These are phyloP conservation scores for Ptyas mucosa DNA, from an alignment of 2,113 vertebrate species.

Conservation along the genomic window DNA sequence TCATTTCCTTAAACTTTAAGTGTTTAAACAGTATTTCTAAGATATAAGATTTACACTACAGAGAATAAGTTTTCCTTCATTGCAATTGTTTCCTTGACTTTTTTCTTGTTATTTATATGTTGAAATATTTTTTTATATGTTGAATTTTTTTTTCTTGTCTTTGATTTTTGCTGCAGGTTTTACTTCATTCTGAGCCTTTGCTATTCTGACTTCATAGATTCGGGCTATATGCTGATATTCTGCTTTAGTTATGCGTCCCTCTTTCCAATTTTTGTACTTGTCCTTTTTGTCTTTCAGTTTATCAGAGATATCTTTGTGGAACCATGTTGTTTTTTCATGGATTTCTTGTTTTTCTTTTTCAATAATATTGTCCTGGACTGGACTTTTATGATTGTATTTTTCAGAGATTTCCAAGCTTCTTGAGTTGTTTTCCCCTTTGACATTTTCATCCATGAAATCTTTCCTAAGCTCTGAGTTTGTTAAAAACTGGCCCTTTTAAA, in stretches of 20 bases:
- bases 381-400: background rate
- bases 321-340: background rate
- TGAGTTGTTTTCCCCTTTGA: too few relatives aligned
- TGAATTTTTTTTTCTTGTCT: background rate
- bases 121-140: background rate
- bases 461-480: too few relatives aligned
- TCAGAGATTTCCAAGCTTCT: too few relatives aligned
- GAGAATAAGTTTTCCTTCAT: background rate
- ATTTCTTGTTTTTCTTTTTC: background rate
- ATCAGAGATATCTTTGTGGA: background rate
- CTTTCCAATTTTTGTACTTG: background rate
- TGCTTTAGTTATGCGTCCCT: background rate
- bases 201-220: background rate
- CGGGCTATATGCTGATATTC: background rate
- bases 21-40: background rate
- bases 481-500: too few relatives aligned
- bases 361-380: background rate
- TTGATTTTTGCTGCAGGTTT: background rate
- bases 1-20: background rate
- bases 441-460: too few relatives aligned
- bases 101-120: background rate
- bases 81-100: background rate
- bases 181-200: background rate
- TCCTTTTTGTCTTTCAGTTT: background rate
- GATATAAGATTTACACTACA: background rate